Conservation (phyloP, 1,140 invertebrate species). For the Babylonia areolata region DNA sequence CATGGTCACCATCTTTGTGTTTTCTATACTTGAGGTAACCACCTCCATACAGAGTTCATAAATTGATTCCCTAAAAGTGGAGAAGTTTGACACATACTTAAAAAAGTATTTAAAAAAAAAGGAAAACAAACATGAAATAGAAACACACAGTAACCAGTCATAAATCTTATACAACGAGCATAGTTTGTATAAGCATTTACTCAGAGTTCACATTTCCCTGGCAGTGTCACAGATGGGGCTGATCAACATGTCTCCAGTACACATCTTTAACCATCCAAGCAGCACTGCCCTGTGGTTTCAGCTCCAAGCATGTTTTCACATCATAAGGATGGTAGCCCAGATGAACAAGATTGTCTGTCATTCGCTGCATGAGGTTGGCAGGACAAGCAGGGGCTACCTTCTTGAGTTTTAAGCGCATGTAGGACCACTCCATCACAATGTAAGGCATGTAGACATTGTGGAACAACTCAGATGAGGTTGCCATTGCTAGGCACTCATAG, state of each 20-base stretch:
- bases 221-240: slow-evolving; percentile 39
- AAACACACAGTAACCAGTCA: too few species aligned
- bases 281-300: slow-evolving; percentile 39
- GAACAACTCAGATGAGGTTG: slow-evolving; percentile 53
- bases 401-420: slow-evolving; percentile 50
- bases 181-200: too few species aligned
- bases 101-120: too few species aligned
- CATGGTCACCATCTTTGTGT: too few species aligned
- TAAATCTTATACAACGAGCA: too few species aligned
- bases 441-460: slow-evolving; percentile 60
- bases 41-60: too few species aligned
- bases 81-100: too few species aligned
- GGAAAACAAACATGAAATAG: too few species aligned
- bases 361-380: slow-evolving; percentile 34
- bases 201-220: too few species aligned
- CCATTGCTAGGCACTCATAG: slow-evolving; percentile 64
- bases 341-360: slow-evolving; percentile 41
- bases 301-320: slow-evolving; percentile 43
- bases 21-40: too few species aligned
- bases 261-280: slow-evolving; percentile 52
- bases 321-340: slow-evolving; percentile 56
- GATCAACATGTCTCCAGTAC: slow-evolving; percentile 48
- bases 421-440: slow-evolving; percentile 72
- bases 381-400: slow-evolving; percentile 38
- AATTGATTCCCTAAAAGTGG: too few species aligned